phyloP scores from a whole-genome alignment of 2,113 vertebrate genomes.

The Dolichotis patagonum region DNA sequence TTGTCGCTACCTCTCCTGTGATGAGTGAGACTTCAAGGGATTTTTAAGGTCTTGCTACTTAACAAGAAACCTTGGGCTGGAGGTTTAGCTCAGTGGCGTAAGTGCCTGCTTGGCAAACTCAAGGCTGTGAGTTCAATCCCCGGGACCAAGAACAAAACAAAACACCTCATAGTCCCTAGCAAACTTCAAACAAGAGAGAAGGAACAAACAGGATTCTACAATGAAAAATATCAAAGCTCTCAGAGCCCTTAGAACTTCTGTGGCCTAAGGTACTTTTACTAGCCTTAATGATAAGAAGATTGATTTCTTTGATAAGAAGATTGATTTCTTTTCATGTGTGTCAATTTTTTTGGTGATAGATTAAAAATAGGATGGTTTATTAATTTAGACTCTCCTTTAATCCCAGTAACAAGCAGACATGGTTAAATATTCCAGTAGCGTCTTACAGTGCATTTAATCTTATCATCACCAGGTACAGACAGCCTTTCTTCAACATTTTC shows the following conservation, averaged over 20 bases:
- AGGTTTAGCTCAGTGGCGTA: too few species aligned
- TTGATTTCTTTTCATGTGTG: not conserved
- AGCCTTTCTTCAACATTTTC: not conserved
- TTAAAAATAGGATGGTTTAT: not conserved
- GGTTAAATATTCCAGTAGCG: not conserved
- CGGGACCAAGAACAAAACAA: too few species aligned
- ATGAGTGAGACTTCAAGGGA: not conserved
- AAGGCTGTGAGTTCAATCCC: too few species aligned
- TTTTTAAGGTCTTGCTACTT: slow-evolving; percentile 4
- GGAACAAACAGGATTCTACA: not conserved
- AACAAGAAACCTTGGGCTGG: not conserved
- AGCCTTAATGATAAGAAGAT: not conserved
- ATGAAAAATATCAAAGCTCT: not conserved
- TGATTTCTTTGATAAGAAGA: not conserved
- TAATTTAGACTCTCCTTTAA: not conserved
- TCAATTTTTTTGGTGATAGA: not conserved
- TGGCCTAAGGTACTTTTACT: not conserved
- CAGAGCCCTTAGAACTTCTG: slow-evolving; percentile 1
- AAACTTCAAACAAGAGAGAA: not conserved
- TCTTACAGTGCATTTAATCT: not conserved
- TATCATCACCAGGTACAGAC: not conserved
- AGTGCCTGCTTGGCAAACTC: too few species aligned
- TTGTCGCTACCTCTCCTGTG: not conserved
- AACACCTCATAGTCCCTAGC: not conserved
- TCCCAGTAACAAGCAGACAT: not conserved